Conservation (phyloP, 2,888 invertebrate species). For the Opisthograptis luteolata region DNA sequence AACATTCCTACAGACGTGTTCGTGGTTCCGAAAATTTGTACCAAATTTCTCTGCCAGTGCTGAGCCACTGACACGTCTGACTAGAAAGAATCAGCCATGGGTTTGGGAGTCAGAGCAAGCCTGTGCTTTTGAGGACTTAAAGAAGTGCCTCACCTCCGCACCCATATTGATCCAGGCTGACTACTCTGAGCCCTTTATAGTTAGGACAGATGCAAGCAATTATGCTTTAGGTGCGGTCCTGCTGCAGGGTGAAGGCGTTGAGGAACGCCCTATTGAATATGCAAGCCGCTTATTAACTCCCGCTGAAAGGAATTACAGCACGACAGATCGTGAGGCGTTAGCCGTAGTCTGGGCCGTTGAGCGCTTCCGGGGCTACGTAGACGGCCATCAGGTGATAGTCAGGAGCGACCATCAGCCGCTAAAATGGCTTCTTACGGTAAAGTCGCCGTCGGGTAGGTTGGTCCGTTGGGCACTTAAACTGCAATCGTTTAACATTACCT, state of each 20-base stretch:
- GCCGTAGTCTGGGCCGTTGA: neutral
- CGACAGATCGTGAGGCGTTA: neutral
- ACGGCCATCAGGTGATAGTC: neutral
- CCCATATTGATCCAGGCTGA: constrained; percentile 42
- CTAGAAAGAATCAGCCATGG: constrained; percentile 44
- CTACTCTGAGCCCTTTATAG: constrained; percentile 39
- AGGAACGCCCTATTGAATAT: too few relatives aligned
- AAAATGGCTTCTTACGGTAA: too few relatives aligned
- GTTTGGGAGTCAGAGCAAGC: constrained; percentile 37
- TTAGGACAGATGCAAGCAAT: constrained; percentile 47
- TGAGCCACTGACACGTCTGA: constrained; percentile 43
- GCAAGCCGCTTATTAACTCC: neutral
- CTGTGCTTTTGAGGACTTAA: constrained; percentile 33
- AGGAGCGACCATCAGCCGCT: neutral
- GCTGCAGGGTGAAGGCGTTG: constrained; percentile 36
- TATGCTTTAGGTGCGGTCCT: constrained; percentile 45
- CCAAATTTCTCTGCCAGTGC: constrained; percentile 47
- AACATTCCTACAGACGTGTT: constrained; percentile 42
- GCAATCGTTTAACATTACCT: too few relatives aligned
- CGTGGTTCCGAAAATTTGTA: constrained; percentile 2
- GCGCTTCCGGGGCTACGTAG: neutral
- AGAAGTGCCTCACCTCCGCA: constrained; percentile 29
- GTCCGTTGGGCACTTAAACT: too few relatives aligned
- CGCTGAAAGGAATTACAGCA: neutral
- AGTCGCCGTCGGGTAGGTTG: too few relatives aligned